Conservation (phyloP, 2,888 invertebrate genomes). For the Synanthedon vespiformis region DNA sequence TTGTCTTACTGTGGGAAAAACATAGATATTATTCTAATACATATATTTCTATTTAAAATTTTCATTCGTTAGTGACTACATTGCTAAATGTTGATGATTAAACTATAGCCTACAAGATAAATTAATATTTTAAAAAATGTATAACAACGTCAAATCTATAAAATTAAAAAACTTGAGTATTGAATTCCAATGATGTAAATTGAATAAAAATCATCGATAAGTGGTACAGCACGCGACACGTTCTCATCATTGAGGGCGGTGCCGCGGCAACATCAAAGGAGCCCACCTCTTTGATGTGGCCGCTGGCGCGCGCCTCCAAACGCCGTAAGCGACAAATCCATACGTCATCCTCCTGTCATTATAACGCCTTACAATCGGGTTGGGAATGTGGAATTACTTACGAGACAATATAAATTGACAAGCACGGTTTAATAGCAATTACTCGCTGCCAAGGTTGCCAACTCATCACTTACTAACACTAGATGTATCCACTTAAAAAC, state of each 20-base stretch:
- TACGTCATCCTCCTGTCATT: conserved; percentile 71
- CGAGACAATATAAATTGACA: conserved; percentile 70
- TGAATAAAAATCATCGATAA: neutral
- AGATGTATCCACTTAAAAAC: neutral
- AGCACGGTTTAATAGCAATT: conserved; percentile 55
- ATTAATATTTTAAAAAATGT: too few relatives aligned
- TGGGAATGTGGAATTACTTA: conserved; percentile 64
- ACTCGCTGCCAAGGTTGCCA: conserved; percentile 23
- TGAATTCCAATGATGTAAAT: too few relatives aligned
- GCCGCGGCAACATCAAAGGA: conserved; percentile 66
- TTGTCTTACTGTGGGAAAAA: too few relatives aligned
- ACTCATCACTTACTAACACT: too few relatives aligned
- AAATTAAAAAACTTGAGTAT: too few relatives aligned
- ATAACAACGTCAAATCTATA: too few relatives aligned
- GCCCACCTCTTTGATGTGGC: conserved; percentile 70
- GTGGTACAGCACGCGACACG: neutral
- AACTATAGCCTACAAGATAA: too few relatives aligned
- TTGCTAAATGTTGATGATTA: too few relatives aligned
- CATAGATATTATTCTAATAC: too few relatives aligned
- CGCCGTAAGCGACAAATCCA: conserved; percentile 71
- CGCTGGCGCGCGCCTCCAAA: conserved; percentile 68
- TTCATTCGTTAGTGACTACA: too few relatives aligned
- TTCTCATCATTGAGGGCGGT: conserved; percentile 42
- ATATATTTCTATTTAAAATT: too few relatives aligned
- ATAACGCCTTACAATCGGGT: conserved; percentile 66